Percentiles rank a stretch among this genome's conserved stretches.
phyloP scores from a whole-genome alignment of 2,797 vertebrate species.

The Rhinophrynus dorsalis region DNA sequence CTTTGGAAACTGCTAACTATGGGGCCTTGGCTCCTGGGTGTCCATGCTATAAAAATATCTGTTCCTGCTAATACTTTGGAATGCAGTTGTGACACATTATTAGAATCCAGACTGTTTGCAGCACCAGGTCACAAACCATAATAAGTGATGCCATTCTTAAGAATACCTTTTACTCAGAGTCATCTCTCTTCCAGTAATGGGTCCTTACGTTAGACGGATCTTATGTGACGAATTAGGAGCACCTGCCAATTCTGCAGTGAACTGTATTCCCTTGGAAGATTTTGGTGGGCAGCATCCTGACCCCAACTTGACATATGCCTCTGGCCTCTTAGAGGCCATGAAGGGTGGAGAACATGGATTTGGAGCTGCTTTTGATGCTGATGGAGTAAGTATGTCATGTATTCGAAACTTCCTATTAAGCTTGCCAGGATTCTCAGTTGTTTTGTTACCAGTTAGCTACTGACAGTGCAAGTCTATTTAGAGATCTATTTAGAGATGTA shows the following conservation, averaged over 20 bases:
- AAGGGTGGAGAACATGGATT: conserved; percentile 95
- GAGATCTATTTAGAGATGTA: conserved; percentile 33
- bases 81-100: conserved; percentile 17
- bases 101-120: background rate
- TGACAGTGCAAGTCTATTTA: conserved; percentile 12
- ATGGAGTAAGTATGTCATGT: conserved; percentile 79
- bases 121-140: background rate
- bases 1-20: background rate
- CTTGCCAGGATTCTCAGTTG: background rate
- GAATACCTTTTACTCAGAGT: background rate
- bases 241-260: conserved; percentile 94
- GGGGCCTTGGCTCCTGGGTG: background rate
- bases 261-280: conserved; percentile 94
- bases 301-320: conserved; percentile 90
- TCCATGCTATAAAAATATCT: conserved; percentile 27
- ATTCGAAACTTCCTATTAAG: background rate
- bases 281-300: conserved; percentile 94
- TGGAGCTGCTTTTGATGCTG: conserved; percentile 97
- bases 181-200: conserved; percentile 84
- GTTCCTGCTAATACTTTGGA: conserved; percentile 3
- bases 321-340: conserved; percentile 90
- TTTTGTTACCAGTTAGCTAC: background rate
- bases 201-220: conserved; percentile 94
- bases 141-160: background rate
- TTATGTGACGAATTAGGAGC: conserved; percentile 95